phyloP scores from a whole-genome alignment of 2,113 vertebrate genomes.

The Sphyrna mokarran region DNA sequence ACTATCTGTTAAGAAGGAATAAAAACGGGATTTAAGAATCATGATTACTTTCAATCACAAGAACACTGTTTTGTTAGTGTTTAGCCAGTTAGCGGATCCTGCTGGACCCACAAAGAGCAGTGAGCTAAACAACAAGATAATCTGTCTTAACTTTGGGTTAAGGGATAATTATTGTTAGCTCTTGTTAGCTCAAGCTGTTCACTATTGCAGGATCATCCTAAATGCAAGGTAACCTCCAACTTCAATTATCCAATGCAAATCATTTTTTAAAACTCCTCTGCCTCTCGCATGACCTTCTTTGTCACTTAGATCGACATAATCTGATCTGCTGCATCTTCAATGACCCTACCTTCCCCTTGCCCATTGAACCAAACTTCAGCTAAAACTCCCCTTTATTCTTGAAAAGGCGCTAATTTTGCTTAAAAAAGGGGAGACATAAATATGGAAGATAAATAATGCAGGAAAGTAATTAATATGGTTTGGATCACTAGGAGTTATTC shows the following conservation, averaged over 20 bases:
- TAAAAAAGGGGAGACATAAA: neutral
- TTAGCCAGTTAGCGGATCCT: neutral
- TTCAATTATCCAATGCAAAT: too few relatives aligned
- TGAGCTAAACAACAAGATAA: neutral
- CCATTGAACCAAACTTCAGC: neutral
- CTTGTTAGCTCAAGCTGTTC: neutral
- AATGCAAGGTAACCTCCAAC: neutral
- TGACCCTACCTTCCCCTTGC: neutral
- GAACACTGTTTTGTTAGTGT: neutral
- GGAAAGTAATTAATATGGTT: neutral
- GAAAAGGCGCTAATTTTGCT: too few relatives aligned
- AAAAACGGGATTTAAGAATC: neutral
- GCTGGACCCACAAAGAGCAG: neutral
- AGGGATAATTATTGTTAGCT: neutral
- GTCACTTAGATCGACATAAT: neutral
- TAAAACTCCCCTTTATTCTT: neutral
- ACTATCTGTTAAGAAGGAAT: neutral
- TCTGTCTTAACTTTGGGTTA: neutral
- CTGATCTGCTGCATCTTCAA: neutral
- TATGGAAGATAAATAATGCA: neutral
- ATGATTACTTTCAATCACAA: neutral
- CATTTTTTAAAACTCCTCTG: too few relatives aligned
- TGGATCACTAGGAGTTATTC: neutral
- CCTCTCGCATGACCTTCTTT: neutral
- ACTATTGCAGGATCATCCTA: neutral